These are phyloP conservation scores for Gila robusta DNA, from an alignment of 2,797 vertebrate genomes.

Conservation along the genomic window DNA sequence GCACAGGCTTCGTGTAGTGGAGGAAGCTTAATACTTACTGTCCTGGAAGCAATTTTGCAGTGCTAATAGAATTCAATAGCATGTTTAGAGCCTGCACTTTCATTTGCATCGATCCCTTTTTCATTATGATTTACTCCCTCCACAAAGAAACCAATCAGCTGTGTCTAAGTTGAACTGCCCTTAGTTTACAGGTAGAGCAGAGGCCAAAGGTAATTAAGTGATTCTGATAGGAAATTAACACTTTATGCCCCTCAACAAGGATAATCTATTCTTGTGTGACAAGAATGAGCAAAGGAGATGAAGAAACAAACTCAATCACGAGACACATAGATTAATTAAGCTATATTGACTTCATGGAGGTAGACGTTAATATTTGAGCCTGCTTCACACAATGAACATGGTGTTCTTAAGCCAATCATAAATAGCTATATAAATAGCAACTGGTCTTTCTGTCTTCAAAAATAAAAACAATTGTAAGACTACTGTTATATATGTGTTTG, in stretches of 20 bases:
- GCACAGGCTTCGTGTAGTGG: constrained; percentile 29
- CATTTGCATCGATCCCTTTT: constrained; percentile 64
- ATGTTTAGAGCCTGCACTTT: constrained; percentile 65
- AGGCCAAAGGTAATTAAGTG: constrained; percentile 60
- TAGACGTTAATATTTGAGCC: constrained; percentile 22
- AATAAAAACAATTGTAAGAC: background rate
- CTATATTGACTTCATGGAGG: constrained; percentile 42
- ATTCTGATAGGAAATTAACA: constrained; percentile 64
- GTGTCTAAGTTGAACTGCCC: constrained; percentile 55
- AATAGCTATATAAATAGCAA: background rate
- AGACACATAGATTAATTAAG: constrained; percentile 31
- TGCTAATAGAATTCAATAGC: constrained; percentile 65
- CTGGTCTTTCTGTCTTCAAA: background rate
- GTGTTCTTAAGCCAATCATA: background rate
- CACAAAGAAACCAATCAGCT: constrained; percentile 60
- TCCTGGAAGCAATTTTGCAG: constrained; percentile 65
- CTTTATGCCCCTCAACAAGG: constrained; percentile 49
- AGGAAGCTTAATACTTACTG: constrained; percentile 56
- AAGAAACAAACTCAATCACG: constrained; percentile 46
- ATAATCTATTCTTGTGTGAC: constrained; percentile 60
- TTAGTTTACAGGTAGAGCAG: constrained; percentile 54
- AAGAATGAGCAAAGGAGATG: constrained; percentile 56
- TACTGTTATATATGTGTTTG: background rate
- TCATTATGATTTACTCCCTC: constrained; percentile 61
- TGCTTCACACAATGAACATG: background rate